A percentile compares a stretch with the other conserved stretches of the same genome.
phyloP scores from a whole-genome alignment of 2,888 invertebrate species.

The Protophormia terraenovae region DNA sequence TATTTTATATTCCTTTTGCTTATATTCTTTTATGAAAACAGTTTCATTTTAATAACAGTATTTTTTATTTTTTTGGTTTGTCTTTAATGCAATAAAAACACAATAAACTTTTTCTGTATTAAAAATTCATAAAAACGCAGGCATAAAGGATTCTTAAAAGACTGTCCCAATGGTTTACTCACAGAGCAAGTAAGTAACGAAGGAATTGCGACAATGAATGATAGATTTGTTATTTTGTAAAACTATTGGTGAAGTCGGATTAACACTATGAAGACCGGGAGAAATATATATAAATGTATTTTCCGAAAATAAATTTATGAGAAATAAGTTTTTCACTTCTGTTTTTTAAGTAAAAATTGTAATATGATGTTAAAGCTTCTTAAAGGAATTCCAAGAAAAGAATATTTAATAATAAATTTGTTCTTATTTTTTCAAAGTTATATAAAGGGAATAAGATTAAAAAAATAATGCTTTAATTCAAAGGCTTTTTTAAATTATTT shows the following conservation, averaged over 20 bases:
- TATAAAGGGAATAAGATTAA: too few species aligned
- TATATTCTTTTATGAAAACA: constrained; percentile 1
- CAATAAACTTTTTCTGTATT: constrained; percentile 30
- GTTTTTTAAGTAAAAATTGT: too few species aligned
- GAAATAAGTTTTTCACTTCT: too few species aligned
- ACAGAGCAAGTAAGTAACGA: constrained; percentile 91
- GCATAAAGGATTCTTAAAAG: constrained; percentile 98
- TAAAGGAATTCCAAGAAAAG: too few species aligned
- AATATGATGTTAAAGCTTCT: too few species aligned
- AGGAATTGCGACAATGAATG: background rate
- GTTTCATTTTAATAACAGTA: constrained; percentile 25
- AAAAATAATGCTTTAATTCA: too few species aligned
- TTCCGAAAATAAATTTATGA: too few species aligned
- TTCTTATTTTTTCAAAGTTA: too few species aligned
- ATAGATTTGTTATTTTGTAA: background rate
- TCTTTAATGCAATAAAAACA: constrained; percentile 8
- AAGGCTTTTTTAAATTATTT: too few species aligned
- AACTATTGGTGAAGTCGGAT: background rate
- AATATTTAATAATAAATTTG: too few species aligned
- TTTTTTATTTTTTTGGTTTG: background rate
- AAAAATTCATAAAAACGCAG: constrained; percentile 81
- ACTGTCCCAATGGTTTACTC: constrained; percentile 96
- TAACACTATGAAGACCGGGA: background rate
- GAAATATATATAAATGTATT: background rate
- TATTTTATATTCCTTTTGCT: constrained; percentile 38